phyloP scores from a whole-genome alignment of 2,888 invertebrate species.

The Gastrophysa polygoni region DNA sequence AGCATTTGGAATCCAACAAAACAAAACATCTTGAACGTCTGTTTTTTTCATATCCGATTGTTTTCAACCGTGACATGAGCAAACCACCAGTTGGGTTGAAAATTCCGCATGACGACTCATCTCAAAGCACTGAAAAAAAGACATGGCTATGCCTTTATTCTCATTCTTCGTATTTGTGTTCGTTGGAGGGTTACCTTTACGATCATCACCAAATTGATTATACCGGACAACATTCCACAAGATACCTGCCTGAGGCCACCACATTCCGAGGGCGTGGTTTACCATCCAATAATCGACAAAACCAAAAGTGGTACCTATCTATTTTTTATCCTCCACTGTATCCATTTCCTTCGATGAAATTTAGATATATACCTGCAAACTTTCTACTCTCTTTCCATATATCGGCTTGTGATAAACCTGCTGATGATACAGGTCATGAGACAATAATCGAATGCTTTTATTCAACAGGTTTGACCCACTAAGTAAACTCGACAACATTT shows the following conservation, averaged over 20 bases:
- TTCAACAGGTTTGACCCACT: too few relatives aligned
- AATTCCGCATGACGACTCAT: too few relatives aligned
- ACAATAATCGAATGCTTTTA: background rate
- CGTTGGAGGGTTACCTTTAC: background rate
- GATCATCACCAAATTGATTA: background rate
- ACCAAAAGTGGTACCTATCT: background rate
- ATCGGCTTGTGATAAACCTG: background rate
- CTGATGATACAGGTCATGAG: background rate
- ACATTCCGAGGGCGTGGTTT: background rate
- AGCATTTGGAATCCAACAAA: too few relatives aligned
- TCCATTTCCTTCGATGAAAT: background rate
- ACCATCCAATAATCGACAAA: background rate
- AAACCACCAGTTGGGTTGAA: too few relatives aligned
- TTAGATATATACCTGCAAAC: slow-evolving; percentile 19
- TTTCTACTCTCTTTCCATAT: slow-evolving; percentile 21
- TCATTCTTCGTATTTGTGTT: too few relatives aligned
- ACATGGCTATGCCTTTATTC: too few relatives aligned
- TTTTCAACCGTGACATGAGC: too few relatives aligned
- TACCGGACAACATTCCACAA: background rate
- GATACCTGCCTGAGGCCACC: background rate
- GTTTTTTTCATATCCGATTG: too few relatives aligned
- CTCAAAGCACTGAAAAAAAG: too few relatives aligned
- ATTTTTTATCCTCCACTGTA: background rate
- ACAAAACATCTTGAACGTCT: too few relatives aligned
- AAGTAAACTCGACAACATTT: background rate